Evolutionary conservation across 2,888 invertebrate species (phyloP), one percentile per base, ranked within the genome.

Genomic region (Odiellus spinosus): DNA sequence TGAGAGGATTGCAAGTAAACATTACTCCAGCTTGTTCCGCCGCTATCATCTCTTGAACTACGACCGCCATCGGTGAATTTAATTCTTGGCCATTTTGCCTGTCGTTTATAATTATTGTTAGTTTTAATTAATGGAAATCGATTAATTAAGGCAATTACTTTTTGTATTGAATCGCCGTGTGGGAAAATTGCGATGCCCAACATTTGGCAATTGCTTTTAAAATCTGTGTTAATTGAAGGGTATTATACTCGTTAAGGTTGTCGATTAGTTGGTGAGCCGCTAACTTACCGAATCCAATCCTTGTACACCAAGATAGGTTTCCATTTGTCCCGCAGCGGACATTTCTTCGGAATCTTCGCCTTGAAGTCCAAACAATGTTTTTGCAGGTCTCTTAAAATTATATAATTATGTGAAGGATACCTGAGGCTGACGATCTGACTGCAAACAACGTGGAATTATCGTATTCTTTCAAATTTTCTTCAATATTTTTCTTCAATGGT

Each of bases 251-350:
- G n/a, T n/a, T n/a, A n/a, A n/a, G n/a, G n/a, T n/a, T n/a, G n/a
- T n/a, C n/a, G n/a, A n/a, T n/a, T n/a, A n/a, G n/a, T n/a, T n/a
- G n/a, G n/a, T 26, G n/a, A n/a, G n/a, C n/a, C n/a, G n/a, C n/a
- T n/a, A n/a, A 26, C 26, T 6, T 26, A 26, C 26, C 26, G 26
- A 4, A 26, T 26, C 26, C 8, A 38, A 17, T 38, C 70, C 71
- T 38, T 62, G 63, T 46, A 82, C 75, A 1, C 82, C 82, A 3
- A 87, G 68, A 50, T 78, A 73, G 0, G 83, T 83, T 51, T 78
- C 77, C 66, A 86, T 81, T 67, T 87, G 86, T 1, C 86, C 86
- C 0, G 86, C 85, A 3, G 81, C 78, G 0, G 84, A 84, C 10
- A 81, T 67, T 42, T 80, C 81, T 49, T 77, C 76, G 8, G 79